Percentiles rank a stretch among this genome's conserved stretches.
phyloP scores from a whole-genome alignment of 2,888 invertebrate species.

The Syrphus vitripennis region DNA sequence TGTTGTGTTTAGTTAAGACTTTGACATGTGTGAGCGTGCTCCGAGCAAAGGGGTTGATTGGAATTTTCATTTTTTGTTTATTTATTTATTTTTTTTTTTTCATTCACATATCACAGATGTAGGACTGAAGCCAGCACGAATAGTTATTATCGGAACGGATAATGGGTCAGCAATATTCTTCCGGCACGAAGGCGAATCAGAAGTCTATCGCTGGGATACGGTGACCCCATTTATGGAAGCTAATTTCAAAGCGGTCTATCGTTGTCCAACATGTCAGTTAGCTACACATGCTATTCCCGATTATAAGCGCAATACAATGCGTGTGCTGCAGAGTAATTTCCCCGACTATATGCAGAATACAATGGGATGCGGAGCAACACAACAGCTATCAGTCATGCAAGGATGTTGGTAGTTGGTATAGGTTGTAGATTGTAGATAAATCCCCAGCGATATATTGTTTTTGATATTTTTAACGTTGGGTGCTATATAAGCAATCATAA shows the following conservation, averaged over 20 bases:
- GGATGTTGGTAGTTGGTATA: slow-evolving; percentile 76
- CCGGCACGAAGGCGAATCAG: slow-evolving; percentile 83
- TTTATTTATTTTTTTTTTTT: neutral
- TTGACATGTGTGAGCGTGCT: neutral
- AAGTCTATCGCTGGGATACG: slow-evolving; percentile 84
- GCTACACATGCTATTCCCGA: slow-evolving; percentile 85
- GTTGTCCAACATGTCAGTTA: slow-evolving; percentile 82
- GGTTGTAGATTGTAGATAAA: neutral
- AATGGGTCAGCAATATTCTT: slow-evolving; percentile 84
- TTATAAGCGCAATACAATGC: slow-evolving; percentile 83
- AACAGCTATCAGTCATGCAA: slow-evolving; percentile 81
- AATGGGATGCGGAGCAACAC: slow-evolving; percentile 84
- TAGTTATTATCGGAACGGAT: slow-evolving; percentile 85
- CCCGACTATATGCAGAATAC: slow-evolving; percentile 85
- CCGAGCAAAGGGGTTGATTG: neutral
- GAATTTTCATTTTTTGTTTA: neutral
- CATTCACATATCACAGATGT: slow-evolving; percentile 78
- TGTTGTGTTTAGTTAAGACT: slow-evolving; percentile 33
- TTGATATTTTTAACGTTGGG: neutral
- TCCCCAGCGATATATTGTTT: too few species aligned
- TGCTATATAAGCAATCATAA: slow-evolving; percentile 2
- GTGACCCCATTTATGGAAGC: slow-evolving; percentile 79
- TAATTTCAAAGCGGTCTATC: slow-evolving; percentile 83
- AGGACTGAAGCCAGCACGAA: slow-evolving; percentile 83
- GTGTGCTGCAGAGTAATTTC: slow-evolving; percentile 85